Conservation (phyloP, 2,888 invertebrate species). For the Agonopterix heracliana region DNA sequence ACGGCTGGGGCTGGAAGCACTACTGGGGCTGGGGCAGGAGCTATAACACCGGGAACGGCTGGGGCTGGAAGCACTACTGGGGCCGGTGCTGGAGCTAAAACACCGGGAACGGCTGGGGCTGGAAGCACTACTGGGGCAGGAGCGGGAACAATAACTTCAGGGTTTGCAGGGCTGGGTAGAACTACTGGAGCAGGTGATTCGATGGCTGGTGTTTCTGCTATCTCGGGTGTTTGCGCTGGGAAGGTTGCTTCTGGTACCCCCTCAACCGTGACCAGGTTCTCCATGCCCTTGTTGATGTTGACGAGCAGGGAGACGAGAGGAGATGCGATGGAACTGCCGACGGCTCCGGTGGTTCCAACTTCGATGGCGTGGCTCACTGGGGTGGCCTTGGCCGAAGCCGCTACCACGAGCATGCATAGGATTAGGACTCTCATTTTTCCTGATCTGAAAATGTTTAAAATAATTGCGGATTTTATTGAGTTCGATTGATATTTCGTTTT, state of each 20-base stretch:
- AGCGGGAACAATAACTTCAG: neutral
- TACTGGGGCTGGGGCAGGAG: no score
- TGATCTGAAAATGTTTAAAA: no score
- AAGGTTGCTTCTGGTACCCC: neutral
- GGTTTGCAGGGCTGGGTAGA: neutral
- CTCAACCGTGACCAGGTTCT: conserved; percentile 1
- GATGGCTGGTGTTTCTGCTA: neutral
- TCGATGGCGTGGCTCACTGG: conserved; percentile 3
- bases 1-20: no score
- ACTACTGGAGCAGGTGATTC: conserved; percentile 4
- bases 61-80: no score
- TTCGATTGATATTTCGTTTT: no score
- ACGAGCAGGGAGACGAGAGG: conserved; percentile 3
- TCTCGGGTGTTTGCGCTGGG: neutral
- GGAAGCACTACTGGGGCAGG: no score
- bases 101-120: no score
- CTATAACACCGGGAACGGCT: no score
- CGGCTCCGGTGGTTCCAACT: conserved; percentile 1
- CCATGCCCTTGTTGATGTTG: conserved; percentile 1
- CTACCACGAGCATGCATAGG: neutral
- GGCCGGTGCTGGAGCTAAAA: no score
- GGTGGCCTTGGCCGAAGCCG: neutral
- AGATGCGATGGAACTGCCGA: neutral
- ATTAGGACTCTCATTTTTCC: neutral
- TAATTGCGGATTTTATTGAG: no score